Base-by-base conservation (phyloP, 37 sponge, comb jelly and placozoan genomes). In the Hormiphora californensis region DNA sequence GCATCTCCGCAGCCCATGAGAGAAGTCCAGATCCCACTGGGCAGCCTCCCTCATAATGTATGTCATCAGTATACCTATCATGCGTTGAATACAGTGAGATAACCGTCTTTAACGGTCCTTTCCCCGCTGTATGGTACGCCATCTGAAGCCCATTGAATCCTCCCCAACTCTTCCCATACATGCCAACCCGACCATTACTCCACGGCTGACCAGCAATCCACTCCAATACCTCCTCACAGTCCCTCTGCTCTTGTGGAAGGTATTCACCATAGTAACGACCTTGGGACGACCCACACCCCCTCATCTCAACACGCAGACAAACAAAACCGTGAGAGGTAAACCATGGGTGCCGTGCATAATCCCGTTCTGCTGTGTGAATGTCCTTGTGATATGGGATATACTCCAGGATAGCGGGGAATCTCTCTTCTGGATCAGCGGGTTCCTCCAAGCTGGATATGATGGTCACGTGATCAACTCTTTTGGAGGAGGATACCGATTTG, bases 161-260 rank as follows among this genome's bases (percentile, higher is more conserved):
- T 8, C 81, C 81, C 81, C 81, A 73, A 40, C 81, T 73, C 81
- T 73, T 73, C 12, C 81, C 81, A 39, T 73, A 73, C 81, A 73
- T 73, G 49, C 81, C 81, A 0, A 73, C 81, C 46, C 39, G 34
- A 11, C 81, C 27, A 28, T 73, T 73, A 73, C 81, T 73, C 81
- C 81, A 73, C 27, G 25, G 2, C 81, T 73, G 81, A 21, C 9
- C 28, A 2, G 19, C 39, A 23, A 73, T 73, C 1, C 9, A 73
- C 81, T 40, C 3, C 22, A 73, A 28, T 0, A 73, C 49, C 23
- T 73, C 81, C 27, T 22, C 21, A 21, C 81, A 73, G 49, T 73
- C 81, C 46, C 22, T 9, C 81, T 35, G 34, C 46, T 73, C 81
- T 23, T 5, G 43, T 1, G 81, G 27, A 22, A 73, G 49, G 22